These are phyloP conservation scores for Sapayoa aenigma DNA, from an alignment of 2,113 vertebrate genomes.

Conservation along the genomic window DNA sequence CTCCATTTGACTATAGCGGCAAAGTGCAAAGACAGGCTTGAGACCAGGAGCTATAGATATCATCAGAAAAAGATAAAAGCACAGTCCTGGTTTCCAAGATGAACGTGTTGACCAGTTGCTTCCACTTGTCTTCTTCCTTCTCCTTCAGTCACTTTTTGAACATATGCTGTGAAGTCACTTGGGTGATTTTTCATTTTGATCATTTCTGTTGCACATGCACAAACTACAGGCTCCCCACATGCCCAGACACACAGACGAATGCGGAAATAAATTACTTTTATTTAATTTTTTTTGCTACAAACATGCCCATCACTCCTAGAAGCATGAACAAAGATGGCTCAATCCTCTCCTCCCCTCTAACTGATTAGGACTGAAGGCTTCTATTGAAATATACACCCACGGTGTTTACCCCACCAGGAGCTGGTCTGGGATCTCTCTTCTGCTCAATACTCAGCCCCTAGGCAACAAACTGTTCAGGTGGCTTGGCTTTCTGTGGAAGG, in stretches of 20 bases:
- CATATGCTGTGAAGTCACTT: neutral
- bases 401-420: neutral
- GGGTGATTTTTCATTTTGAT: neutral
- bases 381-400: neutral
- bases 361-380: neutral
- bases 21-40: neutral
- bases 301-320: neutral
- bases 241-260: neutral
- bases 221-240: accelerated
- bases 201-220: neutral
- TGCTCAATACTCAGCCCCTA: neutral
- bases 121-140: neutral
- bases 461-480: neutral
- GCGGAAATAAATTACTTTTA: neutral
- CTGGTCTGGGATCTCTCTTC: neutral
- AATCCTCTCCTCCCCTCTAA: neutral
- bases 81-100: neutral
- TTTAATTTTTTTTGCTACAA: neutral
- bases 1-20: neutral
- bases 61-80: neutral
- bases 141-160: neutral
- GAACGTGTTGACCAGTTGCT: neutral
- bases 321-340: neutral
- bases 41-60: neutral
- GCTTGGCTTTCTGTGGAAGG: neutral